Base-by-base conservation (phyloP, 53 echinoderm and acorn worm species). In the Echinarachnius parma region DNA sequence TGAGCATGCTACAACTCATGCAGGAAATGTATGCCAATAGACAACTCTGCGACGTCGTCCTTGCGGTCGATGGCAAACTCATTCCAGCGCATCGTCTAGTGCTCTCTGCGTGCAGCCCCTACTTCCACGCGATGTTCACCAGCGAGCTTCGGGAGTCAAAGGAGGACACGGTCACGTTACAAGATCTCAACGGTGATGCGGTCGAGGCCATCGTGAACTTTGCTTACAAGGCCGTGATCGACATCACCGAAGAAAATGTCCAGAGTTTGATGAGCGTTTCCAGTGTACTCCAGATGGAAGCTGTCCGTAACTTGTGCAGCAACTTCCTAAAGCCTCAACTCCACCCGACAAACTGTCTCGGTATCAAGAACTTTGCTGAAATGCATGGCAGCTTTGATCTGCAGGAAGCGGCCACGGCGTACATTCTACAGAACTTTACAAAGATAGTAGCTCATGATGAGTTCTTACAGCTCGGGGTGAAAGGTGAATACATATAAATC, bases 111-210 rank as follows among this genome's bases (percentile, higher is more conserved):
- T 98, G 86, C 26, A 92, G 91, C 21, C 92, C 92, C 0, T 98
- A 98, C 71, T 98, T 98, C 67, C 87, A 88, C 62, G 98, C 98
- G 50, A 98, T 98, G 98, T 98, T 98, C 68, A 92, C 98, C 4
- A 88, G 98, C 58, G 74, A 92, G 66, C 74, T 98, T 2, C 64
- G 61, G 30, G 98, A 98, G 46, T 84, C 82, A 28, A 21, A 26
- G 9, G 88, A 91, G 75, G 83, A 88, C n/a, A 72, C 82, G 9
- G 80, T 98, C 29, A 74, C 82, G 24, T 37, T 92, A 1, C 69
- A 66, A 31, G 98, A 77, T 34, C 71, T 92, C 70, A 88, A 98
- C 22, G 35, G 66, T 0, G 75, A 78, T 1, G 88, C 92, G 13
- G 78, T 92, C 19, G 55, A 76, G 47, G 86, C 88, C 23, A 84